Evolutionary conservation across 1,140 invertebrate genomes (phyloP).

Genomic region (Drosophila micromelanica): DNA sequence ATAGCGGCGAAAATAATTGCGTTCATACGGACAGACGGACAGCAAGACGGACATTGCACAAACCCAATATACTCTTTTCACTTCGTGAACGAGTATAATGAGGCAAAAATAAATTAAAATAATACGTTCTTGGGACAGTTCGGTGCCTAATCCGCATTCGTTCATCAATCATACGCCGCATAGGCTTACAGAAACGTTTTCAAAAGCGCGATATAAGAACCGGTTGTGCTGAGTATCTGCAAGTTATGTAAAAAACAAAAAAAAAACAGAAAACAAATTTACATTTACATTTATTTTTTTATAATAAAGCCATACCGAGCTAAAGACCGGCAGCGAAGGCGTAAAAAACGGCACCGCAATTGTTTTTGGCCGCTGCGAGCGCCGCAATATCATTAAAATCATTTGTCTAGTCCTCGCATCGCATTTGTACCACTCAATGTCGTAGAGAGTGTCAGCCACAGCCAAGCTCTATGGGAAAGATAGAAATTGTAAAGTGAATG

Average conservation of each 20-base stretch:
- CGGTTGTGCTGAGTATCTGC: constrained; percentile 80
- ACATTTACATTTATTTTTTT: constrained; percentile 56
- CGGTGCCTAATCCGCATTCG: background rate
- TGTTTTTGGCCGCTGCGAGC: constrained; percentile 76
- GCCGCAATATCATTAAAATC: constrained; percentile 82
- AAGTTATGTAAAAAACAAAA: background rate
- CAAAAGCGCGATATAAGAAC: constrained; percentile 78
- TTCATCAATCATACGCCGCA: constrained; percentile 72
- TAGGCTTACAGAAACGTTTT: constrained; percentile 79
- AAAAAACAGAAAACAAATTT: constrained; percentile 11
- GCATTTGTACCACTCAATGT: constrained; percentile 83
- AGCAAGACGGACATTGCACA: too few species aligned
- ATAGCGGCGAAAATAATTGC: too few species aligned
- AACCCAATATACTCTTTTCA: too few species aligned
- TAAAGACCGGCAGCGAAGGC: constrained; percentile 74
- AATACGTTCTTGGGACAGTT: background rate
- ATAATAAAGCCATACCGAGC: constrained; percentile 59
- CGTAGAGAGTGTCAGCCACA: constrained; percentile 72
- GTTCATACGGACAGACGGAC: too few species aligned
- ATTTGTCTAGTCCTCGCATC: constrained; percentile 80
- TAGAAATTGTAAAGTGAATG: background rate
- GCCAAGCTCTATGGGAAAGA: constrained; percentile 58
- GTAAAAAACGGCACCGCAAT: constrained; percentile 83
- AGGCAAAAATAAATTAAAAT: background rate
- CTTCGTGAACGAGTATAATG: too few species aligned